Percentiles rank a stretch among this genome's conserved stretches.
Evolutionary conservation across 2,888 invertebrate genomes (phyloP).

Genomic region (Apamea monoglypha): DNA sequence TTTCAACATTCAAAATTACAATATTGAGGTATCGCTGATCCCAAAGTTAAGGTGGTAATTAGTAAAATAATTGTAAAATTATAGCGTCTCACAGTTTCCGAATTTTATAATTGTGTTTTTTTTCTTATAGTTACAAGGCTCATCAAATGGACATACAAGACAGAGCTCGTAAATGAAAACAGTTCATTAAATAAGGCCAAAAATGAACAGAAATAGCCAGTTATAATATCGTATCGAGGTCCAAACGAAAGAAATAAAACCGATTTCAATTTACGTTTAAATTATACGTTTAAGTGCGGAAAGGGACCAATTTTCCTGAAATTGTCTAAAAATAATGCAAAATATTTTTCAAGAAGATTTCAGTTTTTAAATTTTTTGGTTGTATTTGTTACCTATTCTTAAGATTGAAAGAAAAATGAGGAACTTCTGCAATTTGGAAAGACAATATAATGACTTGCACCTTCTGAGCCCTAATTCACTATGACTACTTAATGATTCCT

Average conservation of each 20-base stretch:
- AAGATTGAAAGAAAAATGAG: background rate
- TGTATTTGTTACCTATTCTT: background rate
- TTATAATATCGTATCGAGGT: background rate
- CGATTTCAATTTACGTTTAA: no score
- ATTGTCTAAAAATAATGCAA: background rate
- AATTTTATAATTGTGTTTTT: background rate
- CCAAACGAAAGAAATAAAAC: background rate
- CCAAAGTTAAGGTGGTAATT: background rate
- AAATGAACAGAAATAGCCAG: background rate
- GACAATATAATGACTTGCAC: background rate
- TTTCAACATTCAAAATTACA: background rate
- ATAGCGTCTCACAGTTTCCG: background rate
- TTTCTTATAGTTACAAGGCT: background rate
- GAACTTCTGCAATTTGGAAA: background rate
- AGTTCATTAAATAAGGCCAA: background rate
- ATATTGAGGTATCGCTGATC: no score
- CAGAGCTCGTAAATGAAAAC: background rate
- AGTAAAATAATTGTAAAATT: background rate
- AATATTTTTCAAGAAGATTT: no score
- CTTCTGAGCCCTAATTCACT: no score
- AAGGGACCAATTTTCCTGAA: no score
- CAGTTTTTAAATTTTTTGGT: no score
- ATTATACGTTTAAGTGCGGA: no score
- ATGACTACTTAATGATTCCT: no score
- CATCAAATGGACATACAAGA: background rate